Conservation (phyloP, 1,140 invertebrate genomes). For the Drosophila kikkawai region DNA sequence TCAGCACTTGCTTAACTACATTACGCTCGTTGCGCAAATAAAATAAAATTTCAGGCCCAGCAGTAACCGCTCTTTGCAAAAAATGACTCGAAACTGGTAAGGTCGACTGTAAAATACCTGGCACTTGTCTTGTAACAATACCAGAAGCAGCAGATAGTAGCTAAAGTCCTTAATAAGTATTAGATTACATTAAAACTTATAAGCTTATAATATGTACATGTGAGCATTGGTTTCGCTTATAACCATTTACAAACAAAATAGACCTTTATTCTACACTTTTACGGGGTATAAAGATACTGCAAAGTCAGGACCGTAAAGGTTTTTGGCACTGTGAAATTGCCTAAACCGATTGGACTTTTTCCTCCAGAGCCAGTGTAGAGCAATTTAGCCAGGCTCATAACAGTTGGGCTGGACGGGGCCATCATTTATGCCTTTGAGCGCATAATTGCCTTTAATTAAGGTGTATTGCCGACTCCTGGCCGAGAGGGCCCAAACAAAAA, state of each 20-base stretch:
- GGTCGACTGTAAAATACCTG: constrained; percentile 3
- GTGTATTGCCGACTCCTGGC: constrained; percentile 59
- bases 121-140: neutral
- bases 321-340: constrained; percentile 40
- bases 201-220: neutral
- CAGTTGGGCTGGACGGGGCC: constrained; percentile 61
- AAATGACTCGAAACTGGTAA: neutral
- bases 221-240: neutral
- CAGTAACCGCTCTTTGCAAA: neutral
- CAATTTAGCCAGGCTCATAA: constrained; percentile 78
- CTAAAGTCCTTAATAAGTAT: neutral
- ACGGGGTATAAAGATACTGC: constrained; percentile 34
- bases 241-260: neutral
- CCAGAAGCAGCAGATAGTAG: too few relatives aligned
- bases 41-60: constrained; percentile 64
- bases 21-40: constrained; percentile 68
- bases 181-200: too few relatives aligned
- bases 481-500: constrained; percentile 61
- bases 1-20: constrained; percentile 80
- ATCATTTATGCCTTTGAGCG: constrained; percentile 82
- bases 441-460: constrained; percentile 83
- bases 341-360: constrained; percentile 48
- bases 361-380: constrained; percentile 40
- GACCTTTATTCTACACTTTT: too few relatives aligned
- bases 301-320: constrained; percentile 60